These are phyloP conservation scores for Thalassophryne amazonica DNA, from an alignment of 2,797 vertebrate species.

Conservation along the genomic window DNA sequence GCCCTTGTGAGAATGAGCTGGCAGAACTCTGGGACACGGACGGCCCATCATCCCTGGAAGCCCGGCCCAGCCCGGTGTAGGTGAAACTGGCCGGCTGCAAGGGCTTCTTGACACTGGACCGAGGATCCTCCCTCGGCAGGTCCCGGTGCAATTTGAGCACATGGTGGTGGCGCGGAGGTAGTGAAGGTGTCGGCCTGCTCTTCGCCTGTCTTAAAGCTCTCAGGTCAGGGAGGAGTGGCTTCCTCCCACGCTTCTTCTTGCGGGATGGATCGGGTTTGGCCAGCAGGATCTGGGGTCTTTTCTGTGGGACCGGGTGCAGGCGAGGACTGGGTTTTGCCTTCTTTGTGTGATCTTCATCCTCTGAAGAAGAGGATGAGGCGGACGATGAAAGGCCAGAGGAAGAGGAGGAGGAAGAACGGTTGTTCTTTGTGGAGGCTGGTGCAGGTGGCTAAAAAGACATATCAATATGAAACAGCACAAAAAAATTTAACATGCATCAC, in stretches of 20 bases:
- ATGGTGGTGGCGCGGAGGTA: conserved; percentile 70
- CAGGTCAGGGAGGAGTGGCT: conserved; percentile 86
- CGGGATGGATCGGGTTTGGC: conserved; percentile 81
- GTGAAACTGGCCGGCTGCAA: conserved; percentile 79
- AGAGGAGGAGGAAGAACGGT: conserved; percentile 62
- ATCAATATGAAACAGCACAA: no score
- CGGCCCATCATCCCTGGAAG: conserved; percentile 38
- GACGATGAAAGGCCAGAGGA: conserved; percentile 61
- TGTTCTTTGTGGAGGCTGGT: conserved; percentile 32
- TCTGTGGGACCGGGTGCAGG: conserved; percentile 83
- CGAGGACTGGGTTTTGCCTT: conserved; percentile 81
- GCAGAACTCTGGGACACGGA: conserved; percentile 27
- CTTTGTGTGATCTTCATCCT: conserved; percentile 83
- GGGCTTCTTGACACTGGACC: conserved; percentile 67
- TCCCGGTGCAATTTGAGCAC: conserved; percentile 74
- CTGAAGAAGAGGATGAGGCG: conserved; percentile 79
- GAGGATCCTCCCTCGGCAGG: conserved; percentile 43
- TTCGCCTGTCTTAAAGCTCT: conserved; percentile 77
- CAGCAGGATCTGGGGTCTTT: conserved; percentile 88
- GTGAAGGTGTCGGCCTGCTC: conserved; percentile 32
- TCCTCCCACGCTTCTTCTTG: conserved; percentile 86
- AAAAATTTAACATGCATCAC: no score
- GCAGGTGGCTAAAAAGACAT: conserved; percentile 27
- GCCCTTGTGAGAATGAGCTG: conserved; percentile 51
- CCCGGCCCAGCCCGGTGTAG: conserved; percentile 65